Conservation (phyloP, 1,140 invertebrate genomes). For the Radopholus similis region DNA sequence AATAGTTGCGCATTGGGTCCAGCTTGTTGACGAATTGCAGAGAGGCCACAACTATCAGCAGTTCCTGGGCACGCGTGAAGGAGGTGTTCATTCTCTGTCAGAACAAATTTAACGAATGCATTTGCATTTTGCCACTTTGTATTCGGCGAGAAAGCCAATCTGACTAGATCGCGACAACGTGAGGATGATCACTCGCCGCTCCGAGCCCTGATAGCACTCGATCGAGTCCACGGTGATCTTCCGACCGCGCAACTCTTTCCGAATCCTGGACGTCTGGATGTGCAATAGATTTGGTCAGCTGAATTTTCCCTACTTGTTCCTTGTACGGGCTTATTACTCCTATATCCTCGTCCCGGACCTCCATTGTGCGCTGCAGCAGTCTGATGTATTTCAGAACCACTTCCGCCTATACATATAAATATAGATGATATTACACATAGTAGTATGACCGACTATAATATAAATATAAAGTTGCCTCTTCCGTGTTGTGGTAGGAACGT, state of each 20-base stretch:
- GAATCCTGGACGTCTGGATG: neutral
- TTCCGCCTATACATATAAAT: slow-evolving; percentile 77
- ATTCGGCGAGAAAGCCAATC: slow-evolving; percentile 19
- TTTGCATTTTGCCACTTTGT: neutral
- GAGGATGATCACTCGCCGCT: slow-evolving; percentile 33
- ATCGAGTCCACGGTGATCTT: slow-evolving; percentile 29
- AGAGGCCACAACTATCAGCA: slow-evolving; percentile 24
- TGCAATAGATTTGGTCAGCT: too few relatives aligned
- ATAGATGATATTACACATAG: too few relatives aligned
- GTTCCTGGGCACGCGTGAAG: slow-evolving; percentile 24
- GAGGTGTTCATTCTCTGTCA: slow-evolving; percentile 31
- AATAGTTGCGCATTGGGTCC: neutral
- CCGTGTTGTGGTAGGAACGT: slow-evolving; percentile 78
- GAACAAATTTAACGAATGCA: too few relatives aligned
- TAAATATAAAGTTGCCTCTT: too few relatives aligned
- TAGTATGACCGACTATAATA: too few relatives aligned
- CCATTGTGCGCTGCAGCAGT: slow-evolving; percentile 65
- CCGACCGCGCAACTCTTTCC: neutral
- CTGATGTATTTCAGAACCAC: slow-evolving; percentile 63
- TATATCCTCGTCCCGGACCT: slow-evolving; percentile 71
- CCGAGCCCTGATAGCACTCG: slow-evolving; percentile 28
- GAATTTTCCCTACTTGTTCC: slow-evolving; percentile 69
- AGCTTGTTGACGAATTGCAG: neutral
- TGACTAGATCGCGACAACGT: slow-evolving; percentile 9
- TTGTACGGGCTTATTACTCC: slow-evolving; percentile 89